phyloP scores from a whole-genome alignment of 2,888 invertebrate species.

The Lithodes maja region DNA sequence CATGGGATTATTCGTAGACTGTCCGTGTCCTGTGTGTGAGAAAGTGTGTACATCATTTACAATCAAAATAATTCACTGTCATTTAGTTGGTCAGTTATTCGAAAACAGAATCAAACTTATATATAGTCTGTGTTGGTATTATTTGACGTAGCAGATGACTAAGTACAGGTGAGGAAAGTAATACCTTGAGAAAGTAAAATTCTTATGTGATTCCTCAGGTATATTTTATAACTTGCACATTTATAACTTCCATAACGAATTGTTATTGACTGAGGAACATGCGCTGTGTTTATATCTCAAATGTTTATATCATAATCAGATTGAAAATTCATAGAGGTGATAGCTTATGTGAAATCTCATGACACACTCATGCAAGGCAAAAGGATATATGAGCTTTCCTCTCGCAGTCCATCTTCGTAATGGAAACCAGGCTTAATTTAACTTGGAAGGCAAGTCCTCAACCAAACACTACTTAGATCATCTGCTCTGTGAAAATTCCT shows the following conservation, averaged over 20 bases:
- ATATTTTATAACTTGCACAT: background rate
- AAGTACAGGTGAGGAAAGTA: slow-evolving; percentile 30
- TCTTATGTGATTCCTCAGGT: background rate
- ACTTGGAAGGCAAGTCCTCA: background rate
- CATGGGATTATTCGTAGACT: slow-evolving; percentile 27
- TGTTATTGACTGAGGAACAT: too few relatives aligned
- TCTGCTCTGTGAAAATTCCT: background rate
- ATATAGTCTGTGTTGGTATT: slow-evolving; percentile 30
- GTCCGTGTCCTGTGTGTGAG: slow-evolving; percentile 40
- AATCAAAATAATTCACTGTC: slow-evolving; percentile 42
- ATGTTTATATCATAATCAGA: too few relatives aligned
- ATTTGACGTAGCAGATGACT: slow-evolving; percentile 11
- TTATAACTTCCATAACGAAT: too few relatives aligned
- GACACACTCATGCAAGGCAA: too few relatives aligned
- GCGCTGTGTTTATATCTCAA: too few relatives aligned
- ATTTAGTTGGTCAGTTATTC: slow-evolving; percentile 32
- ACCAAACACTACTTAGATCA: background rate
- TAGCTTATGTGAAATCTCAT: too few relatives aligned
- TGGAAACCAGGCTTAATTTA: too few relatives aligned
- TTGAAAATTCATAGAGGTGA: too few relatives aligned
- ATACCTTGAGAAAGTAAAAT: background rate
- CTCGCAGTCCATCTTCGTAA: too few relatives aligned
- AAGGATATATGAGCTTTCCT: too few relatives aligned
- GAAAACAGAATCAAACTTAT: slow-evolving; percentile 37
- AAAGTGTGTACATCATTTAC: slow-evolving; percentile 47